phyloP scores from a whole-genome alignment of 1,140 invertebrate genomes.

The Anthonomus grandis region DNA sequence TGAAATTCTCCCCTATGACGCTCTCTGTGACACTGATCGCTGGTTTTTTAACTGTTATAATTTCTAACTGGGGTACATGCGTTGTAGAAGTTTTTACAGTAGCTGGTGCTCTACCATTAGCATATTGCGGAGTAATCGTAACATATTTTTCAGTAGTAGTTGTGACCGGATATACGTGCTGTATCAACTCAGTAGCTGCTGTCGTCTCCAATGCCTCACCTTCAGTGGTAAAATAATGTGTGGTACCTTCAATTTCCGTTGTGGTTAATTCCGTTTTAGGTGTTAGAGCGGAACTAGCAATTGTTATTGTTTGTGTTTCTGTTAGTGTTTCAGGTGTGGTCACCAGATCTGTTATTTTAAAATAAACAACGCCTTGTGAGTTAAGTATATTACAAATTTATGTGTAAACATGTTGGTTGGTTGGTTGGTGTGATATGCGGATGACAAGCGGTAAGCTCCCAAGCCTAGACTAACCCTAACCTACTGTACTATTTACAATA shows the following conservation, averaged over 20 bases:
- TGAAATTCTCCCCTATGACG: neutral
- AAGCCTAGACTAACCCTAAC: constrained; percentile 12
- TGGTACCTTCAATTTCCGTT: constrained; percentile 17
- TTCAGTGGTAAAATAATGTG: constrained; percentile 2
- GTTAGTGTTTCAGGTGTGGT: constrained; percentile 48
- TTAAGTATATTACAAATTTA: constrained; percentile 31
- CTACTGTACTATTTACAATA: constrained; percentile 21
- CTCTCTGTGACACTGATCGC: neutral
- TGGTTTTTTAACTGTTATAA: neutral
- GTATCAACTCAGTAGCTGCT: constrained; percentile 36
- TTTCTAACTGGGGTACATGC: neutral
- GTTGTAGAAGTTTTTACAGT: no score
- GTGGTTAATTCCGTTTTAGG: constrained; percentile 27
- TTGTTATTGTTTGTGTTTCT: constrained; percentile 47
- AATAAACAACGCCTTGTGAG: constrained; percentile 38
- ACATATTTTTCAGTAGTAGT: constrained; percentile 50
- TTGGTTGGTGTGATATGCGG: constrained; percentile 27
- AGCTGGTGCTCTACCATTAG: no score
- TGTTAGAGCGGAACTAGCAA: constrained; percentile 38
- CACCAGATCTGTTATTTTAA: constrained; percentile 48
- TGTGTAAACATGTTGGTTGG: constrained; percentile 27
- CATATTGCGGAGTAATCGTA: constrained; percentile 49
- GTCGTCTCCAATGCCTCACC: constrained; percentile 7
- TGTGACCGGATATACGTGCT: constrained; percentile 44
- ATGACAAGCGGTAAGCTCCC: constrained; percentile 27